phyloP scores from a whole-genome alignment of 2,113 vertebrate genomes.

The Oryzias curvinotus region DNA sequence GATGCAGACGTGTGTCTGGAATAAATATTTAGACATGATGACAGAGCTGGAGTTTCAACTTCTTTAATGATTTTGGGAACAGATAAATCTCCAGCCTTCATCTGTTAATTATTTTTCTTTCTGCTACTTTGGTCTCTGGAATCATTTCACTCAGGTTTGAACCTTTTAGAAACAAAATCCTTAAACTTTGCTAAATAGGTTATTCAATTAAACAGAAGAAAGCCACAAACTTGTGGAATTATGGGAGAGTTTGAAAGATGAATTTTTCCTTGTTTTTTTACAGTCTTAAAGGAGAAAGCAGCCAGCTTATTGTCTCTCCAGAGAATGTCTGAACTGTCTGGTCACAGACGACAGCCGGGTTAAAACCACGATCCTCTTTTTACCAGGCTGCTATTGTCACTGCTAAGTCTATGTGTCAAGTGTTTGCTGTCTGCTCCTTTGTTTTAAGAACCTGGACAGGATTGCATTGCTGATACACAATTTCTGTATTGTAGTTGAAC shows the following conservation, averaged over 20 bases:
- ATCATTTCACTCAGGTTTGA: too few species aligned
- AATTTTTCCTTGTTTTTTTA: neutral
- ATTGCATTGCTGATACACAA: constrained; percentile 15
- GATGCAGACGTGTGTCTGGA: too few species aligned
- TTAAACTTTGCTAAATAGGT: neutral
- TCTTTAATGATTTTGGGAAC: too few species aligned
- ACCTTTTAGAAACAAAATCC: neutral
- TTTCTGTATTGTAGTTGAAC: constrained; percentile 25
- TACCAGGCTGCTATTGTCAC: constrained; percentile 17
- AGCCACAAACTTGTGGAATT: too few species aligned
- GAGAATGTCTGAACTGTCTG: constrained; percentile 11
- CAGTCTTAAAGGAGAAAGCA: neutral
- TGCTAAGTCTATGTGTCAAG: constrained; percentile 20
- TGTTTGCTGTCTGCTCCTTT: constrained; percentile 20
- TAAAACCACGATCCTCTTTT: constrained; percentile 28
- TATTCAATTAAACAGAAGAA: too few species aligned
- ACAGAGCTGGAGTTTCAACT: too few species aligned
- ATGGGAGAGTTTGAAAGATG: neutral
- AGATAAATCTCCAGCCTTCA: too few species aligned
- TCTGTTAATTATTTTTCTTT: too few species aligned
- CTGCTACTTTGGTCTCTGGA: too few species aligned
- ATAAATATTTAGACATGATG: too few species aligned
- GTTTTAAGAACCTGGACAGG: constrained; percentile 32
- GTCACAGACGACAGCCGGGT: neutral
- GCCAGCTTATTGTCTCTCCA: constrained; percentile 6